Conservation (phyloP, 2,888 invertebrate genomes). For the Papilio demoleus region DNA sequence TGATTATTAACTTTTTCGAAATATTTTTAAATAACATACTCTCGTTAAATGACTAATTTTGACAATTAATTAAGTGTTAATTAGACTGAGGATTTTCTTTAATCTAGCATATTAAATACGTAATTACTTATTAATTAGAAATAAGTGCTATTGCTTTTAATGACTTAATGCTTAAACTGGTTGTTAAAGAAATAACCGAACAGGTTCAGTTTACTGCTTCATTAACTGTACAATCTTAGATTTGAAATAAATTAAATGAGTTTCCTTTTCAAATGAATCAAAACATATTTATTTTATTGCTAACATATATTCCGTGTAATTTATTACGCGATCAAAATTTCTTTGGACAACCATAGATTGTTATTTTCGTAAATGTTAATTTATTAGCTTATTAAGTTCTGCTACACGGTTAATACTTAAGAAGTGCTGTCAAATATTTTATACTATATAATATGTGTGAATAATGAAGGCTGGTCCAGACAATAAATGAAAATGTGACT, state of each 20-base stretch:
- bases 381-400: conserved; percentile 16
- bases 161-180: conserved; percentile 27
- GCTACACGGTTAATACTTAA: not conserved
- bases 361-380: conserved; percentile 10
- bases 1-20: not conserved
- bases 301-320: conserved; percentile 9
- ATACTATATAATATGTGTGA: not conserved
- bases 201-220: conserved; percentile 22
- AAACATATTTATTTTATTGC: conserved; percentile 15
- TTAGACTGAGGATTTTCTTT: not conserved
- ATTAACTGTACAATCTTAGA: conserved; percentile 31
- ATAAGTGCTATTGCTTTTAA: conserved; percentile 27
- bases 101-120: conserved; percentile 10
- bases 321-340: conserved; percentile 24
- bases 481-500: conserved; percentile 57
- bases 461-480: not conserved
- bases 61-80: not conserved
- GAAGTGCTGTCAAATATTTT: conserved; percentile 18
- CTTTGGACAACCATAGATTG: not conserved
- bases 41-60: not conserved
- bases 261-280: conserved; percentile 9
- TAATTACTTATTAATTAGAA: conserved; percentile 26
- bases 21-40: not conserved
- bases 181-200: conserved; percentile 23
- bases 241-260: conserved; percentile 30